phyloP scores from a whole-genome alignment of 2,797 vertebrate genomes.

The Ctenochaetus hawaiiensis region DNA sequence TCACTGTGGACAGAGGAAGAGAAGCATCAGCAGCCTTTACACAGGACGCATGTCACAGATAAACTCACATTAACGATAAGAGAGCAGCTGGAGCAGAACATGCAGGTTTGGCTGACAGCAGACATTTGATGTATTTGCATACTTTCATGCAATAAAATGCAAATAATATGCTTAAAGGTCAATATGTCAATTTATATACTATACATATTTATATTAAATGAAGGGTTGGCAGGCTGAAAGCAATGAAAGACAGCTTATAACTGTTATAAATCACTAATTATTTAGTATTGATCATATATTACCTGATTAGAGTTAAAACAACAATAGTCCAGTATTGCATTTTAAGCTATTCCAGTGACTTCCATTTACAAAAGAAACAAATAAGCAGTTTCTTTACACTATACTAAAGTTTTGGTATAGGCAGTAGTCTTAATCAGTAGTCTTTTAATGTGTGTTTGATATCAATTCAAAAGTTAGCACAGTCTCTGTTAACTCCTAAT shows the following conservation, averaged over 20 bases:
- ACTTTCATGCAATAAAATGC: background rate
- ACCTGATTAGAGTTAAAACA: background rate
- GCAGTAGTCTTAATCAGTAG: background rate
- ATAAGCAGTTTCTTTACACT: background rate
- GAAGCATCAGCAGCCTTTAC: background rate
- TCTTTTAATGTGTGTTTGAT: background rate
- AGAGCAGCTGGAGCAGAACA: background rate
- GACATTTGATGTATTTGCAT: background rate
- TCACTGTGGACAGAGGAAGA: slow-evolving; percentile 79
- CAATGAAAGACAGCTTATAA: background rate
- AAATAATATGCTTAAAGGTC: background rate
- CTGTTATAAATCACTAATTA: background rate
- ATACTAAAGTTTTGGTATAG: background rate
- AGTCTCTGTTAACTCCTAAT: too few relatives aligned
- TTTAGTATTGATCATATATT: background rate
- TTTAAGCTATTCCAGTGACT: background rate
- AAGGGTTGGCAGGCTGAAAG: background rate
- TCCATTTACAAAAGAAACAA: background rate
- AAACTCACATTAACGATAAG: background rate
- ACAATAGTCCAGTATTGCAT: background rate
- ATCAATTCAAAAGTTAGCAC: background rate
- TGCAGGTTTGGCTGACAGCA: background rate
- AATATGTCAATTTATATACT: background rate
- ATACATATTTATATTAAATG: background rate
- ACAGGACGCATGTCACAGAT: background rate